phyloP scores from a whole-genome alignment of 2,797 vertebrate genomes.

The Hemibagrus guttatus region DNA sequence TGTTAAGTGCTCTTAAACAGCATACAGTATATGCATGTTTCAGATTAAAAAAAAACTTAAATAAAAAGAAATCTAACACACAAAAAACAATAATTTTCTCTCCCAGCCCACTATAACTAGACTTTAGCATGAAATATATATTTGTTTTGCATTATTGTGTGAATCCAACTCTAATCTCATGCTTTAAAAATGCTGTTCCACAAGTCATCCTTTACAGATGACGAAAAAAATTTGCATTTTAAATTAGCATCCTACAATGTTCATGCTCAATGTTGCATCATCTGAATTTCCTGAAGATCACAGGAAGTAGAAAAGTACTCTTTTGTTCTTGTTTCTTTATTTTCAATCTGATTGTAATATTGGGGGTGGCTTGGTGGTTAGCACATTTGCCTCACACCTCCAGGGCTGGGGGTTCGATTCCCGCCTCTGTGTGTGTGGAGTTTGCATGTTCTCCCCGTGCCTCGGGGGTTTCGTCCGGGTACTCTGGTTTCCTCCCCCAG shows the following conservation, averaged over 20 bases:
- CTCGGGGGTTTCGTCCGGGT: too few species aligned
- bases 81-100: too few species aligned
- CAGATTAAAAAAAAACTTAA: too few species aligned
- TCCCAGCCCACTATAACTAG: too few species aligned
- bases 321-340: background rate
- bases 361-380: too few species aligned
- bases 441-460: too few species aligned
- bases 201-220: background rate
- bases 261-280: background rate
- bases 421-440: too few species aligned
- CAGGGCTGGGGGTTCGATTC: too few species aligned
- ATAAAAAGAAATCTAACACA: too few species aligned
- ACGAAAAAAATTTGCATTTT: background rate
- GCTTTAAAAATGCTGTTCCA: background rate
- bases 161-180: background rate
- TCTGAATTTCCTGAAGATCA: background rate
- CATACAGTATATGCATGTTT: background rate
- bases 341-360: background rate
- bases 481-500: too few species aligned
- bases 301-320: background rate
- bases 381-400: too few species aligned
- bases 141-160: background rate
- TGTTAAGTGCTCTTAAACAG: background rate
- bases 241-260: background rate
- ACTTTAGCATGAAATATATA: too few species aligned